Percentiles rank a stretch among this genome's conserved stretches.
Evolutionary conservation across 2,888 invertebrate genomes (phyloP).

Genomic region (Caenorhabditis japonica): DNA sequence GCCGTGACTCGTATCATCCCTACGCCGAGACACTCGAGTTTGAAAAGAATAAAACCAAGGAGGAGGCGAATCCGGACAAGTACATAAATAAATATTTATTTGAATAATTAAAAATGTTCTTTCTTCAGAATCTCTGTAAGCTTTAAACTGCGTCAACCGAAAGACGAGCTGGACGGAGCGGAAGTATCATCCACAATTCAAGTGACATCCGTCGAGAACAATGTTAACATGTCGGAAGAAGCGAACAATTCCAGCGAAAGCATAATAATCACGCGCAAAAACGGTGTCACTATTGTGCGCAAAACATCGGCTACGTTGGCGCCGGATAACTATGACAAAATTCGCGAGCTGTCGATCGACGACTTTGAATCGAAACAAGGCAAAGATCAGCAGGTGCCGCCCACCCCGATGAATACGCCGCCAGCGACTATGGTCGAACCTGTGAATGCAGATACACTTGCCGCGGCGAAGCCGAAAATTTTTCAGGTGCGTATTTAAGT

Average conservation of each 20-base stretch:
- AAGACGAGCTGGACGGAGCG: neutral
- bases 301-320: conserved; percentile 27
- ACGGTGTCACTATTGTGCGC: conserved; percentile 48
- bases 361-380: conserved; percentile 35
- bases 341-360: conserved; percentile 35
- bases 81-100: conserved; percentile 2
- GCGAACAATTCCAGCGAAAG: conserved; percentile 14
- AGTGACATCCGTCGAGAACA: conserved; percentile 40
- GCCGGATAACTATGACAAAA: conserved; percentile 17
- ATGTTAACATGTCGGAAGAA: conserved; percentile 9
- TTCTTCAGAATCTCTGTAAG: conserved; percentile 43
- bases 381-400: conserved; percentile 30
- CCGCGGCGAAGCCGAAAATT: conserved; percentile 3
- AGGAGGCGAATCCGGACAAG: conserved; percentile 48
- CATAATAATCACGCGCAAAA: conserved; percentile 44
- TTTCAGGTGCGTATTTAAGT: conserved; percentile 11
- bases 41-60: conserved; percentile 40
- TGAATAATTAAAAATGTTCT: neutral
- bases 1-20: conserved; percentile 42
- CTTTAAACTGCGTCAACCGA: conserved; percentile 20
- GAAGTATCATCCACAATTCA: conserved; percentile 31
- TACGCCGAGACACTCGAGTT: conserved; percentile 50
- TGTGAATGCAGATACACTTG: neutral
- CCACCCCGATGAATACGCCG: conserved; percentile 54
- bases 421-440: conserved; percentile 29